Base-by-base conservation (phyloP, 2,888 invertebrate species). In the Schrankia costaestrigalis region DNA sequence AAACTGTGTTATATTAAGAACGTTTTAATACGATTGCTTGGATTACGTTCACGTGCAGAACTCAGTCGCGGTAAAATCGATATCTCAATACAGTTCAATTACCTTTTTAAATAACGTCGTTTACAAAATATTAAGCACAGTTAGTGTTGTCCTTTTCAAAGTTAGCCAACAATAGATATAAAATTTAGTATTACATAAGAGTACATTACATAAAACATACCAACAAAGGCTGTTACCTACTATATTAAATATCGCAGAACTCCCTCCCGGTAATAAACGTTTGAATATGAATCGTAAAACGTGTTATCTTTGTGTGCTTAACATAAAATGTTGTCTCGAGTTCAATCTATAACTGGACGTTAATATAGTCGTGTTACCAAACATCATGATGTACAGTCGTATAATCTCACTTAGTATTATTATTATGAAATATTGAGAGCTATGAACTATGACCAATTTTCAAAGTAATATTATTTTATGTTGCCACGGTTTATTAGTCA, bases 281-380 rank as follows among this genome's bases (percentile, higher is more conserved):
- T 55, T 53, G 54, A 53, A 53, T 55, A 49, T 56, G 49, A 49
- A 56, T 43, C 56, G 35, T 55, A 56, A 55, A 55, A 39, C 24
- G 22, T 40, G 46, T 56, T 55, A 55, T 55, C 57, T 57, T 41
- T 28, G 35, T 44, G 41, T 46, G 51, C 45, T 51, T 46, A 39
- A 39, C 52, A 55, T 57, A 51, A 57, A 48, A 44, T 55, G 31
- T 54, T 46, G 51, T 58, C 49, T 56, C 27, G 11, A 53, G 40
- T 42, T 33, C 32, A 34, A 55, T 53, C 46, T 53, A 43, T 52
- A 46, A 55, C 51, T 51, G 43, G 39, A 54, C 43, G 36, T 54
- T n/a, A 21, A 1, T n/a, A 21, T 19, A 12, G 9, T 13, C 8
- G 12, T 9, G 17, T 40, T 38, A 37, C 39, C 35, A 31, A 31